Base-by-base conservation (phyloP, 2,797 vertebrate genomes). In the Peromyscus nudipes region DNA sequence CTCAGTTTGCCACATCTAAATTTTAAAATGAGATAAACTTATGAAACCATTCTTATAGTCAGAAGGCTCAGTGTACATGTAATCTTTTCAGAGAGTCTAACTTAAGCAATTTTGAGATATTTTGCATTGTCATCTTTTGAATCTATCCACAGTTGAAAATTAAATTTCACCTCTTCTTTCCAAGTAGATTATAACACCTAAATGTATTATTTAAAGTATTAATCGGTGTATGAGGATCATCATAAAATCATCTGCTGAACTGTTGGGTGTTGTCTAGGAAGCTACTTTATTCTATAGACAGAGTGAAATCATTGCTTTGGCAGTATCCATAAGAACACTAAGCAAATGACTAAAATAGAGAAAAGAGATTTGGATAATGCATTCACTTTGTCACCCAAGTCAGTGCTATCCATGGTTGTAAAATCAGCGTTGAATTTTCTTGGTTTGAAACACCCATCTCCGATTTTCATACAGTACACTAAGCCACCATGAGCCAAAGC, bases 341-440 rank as follows among this genome's bases (percentile, higher is more conserved):
- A 73, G 52, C 17, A 73, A 29, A 69, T 62, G 40, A 92, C 43
- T 81, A 84, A 81, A 90, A 75, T 69, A 92, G 55, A 57, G 60
- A 37, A 84, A 40, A 43, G 87, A 65, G 14, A 40, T 83, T 40
- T 43, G 8, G 27, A 57, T 77, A 76, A 92, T 86, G 29, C 21
- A 79, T 96, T 93, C 3, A 65, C 62, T 92, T 91, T 94, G 25
- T 17, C 49, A 29, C 64, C 6, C 23, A 94, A 80, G 46, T 64
- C 85, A 69, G 55, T 67, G 19, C 43, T 65, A 81, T 67, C 27
- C 49, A 60, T 17, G 82, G 69, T 84, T 88, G 65, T 89, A 94
- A 96, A 93, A 88, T 77, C 43, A 90, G 71, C 91, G 81, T 62
- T 89, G 43, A 95, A 91, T 89, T 96, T 95, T 96, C 73, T 85